Percentiles rank a stretch among this genome's conserved stretches.
These are phyloP conservation scores for Porites cylindrica DNA, from an alignment of 92 coral and sea anemone species.

Conservation along the genomic window DNA sequence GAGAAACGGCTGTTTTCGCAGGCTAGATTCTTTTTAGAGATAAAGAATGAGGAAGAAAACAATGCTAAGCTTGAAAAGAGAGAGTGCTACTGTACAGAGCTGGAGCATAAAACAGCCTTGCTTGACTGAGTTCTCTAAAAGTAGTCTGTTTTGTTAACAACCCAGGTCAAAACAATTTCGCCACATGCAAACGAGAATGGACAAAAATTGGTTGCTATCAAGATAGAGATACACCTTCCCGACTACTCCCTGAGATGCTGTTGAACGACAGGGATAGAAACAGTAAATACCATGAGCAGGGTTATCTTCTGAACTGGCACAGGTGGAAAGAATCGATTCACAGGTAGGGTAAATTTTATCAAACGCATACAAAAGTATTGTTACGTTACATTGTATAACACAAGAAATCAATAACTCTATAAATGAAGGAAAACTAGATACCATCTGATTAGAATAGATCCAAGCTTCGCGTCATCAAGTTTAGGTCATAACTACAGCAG, in stretches of 20 bases:
- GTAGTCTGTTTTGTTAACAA: neutral
- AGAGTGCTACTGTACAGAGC: neutral
- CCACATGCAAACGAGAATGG: conserved; percentile 64
- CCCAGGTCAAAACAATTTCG: conserved; percentile 45
- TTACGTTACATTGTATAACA: too few relatives aligned
- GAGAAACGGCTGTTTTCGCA: too few relatives aligned
- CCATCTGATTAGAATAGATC: too few relatives aligned
- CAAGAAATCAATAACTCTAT: too few relatives aligned
- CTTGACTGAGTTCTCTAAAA: neutral
- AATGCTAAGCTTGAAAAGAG: neutral
- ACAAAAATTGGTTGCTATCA: conserved; percentile 71
- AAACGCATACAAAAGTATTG: too few relatives aligned
- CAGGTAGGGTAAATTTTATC: conserved; percentile 45
- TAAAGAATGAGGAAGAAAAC: neutral
- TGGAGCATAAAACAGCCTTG: neutral
- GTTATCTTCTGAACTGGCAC: conserved; percentile 67
- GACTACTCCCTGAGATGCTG: conserved; percentile 71
- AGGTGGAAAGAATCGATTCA: conserved; percentile 65
- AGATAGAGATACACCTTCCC: conserved; percentile 52
- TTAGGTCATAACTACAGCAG: too few relatives aligned
- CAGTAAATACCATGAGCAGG: conserved; percentile 31
- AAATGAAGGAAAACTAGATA: too few relatives aligned
- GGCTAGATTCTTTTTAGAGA: too few relatives aligned
- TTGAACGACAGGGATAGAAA: conserved; percentile 68
- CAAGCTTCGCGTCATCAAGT: too few relatives aligned